Base-by-base conservation (phyloP, 2,888 invertebrate species). In the Ectropis crepuscularia region DNA sequence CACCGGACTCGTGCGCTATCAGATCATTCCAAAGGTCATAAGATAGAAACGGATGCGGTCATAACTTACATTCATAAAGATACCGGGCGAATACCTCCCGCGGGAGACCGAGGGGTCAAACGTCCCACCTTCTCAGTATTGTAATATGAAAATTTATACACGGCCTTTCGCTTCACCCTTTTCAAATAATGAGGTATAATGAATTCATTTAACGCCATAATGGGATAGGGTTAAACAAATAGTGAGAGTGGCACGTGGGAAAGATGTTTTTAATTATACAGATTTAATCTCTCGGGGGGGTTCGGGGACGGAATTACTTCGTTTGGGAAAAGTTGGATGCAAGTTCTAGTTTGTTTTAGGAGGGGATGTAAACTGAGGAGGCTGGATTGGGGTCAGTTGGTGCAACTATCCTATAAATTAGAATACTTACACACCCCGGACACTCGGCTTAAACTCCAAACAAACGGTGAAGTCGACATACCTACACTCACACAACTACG, bases 21-120 rank as follows among this genome's bases (percentile, higher is more conserved):
- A 79, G 84, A 87, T 83, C 82, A 74, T 75, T 76, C 72, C 69
- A 68, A 75, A 78, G 73, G 75, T 76, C 76, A 72, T 78, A 77
- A 76, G 76, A 76, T 73, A 72, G 74, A 74, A 75, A 70, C 69
- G 73, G 70, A 71, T 67, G 73, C 72, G 72, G 71, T 73, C 69
- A 70, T 71, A 71, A 71, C 73, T 73, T 70, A 73, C 73, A 73
- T 69, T 72, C 72, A 71, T 73, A 73, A 73, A 70, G 73, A 73
- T 73, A 73, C 71, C 67, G 67, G 58, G 57, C 63, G 61, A 51
- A 63, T 65, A 60, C 63, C 66, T 48, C 11, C 58, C 45, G 10
- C 10, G 41, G n/a, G 10, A 38, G 11, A 36, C 41, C 45, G 37
- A 11, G 46, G 57, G 62, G 62, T 63, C 62, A 57, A 57, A 11